Evolutionary conservation across 2,113 vertebrate species (phyloP).

Genomic region (Mandrillus leucophaeus): DNA sequence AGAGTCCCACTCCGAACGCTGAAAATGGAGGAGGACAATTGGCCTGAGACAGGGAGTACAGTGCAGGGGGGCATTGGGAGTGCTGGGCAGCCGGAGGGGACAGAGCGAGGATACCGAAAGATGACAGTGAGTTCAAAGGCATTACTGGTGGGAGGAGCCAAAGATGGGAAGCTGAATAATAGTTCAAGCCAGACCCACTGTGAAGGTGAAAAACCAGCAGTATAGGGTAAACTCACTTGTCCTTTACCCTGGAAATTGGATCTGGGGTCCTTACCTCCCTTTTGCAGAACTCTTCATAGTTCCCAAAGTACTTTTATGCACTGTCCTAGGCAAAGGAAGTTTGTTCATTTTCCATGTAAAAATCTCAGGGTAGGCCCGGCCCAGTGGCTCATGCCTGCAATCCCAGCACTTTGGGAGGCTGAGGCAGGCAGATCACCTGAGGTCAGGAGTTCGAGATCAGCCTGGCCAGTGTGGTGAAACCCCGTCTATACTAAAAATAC

Average conservation of each 20-base stretch:
- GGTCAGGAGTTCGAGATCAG: too few species aligned
- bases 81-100: too few species aligned
- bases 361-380: too few species aligned
- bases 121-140: not conserved
- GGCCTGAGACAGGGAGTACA: fast-evolving
- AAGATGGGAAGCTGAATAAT: not conserved
- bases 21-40: not conserved
- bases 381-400: too few species aligned
- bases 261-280: too few species aligned
- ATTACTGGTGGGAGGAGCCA: not conserved
- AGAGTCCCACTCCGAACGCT: fast-evolving
- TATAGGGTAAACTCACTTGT: not conserved
- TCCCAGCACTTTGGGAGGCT: too few species aligned
- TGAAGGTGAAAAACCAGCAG: not conserved
- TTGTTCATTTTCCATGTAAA: not conserved
- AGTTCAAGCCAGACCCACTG: not conserved
- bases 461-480: too few species aligned
- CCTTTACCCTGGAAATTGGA: not conserved
- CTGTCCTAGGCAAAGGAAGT: not conserved
- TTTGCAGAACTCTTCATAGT: fast-evolving
- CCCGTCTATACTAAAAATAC: too few species aligned
- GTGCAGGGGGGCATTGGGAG: fast-evolving
- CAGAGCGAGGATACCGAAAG: fast-evolving
- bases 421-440: too few species aligned
- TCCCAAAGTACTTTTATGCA: fast-evolving